Percentiles rank a stretch among this genome's conserved stretches.
phyloP scores from a whole-genome alignment of 2,113 vertebrate genomes.

The Lophochroa leadbeateri region DNA sequence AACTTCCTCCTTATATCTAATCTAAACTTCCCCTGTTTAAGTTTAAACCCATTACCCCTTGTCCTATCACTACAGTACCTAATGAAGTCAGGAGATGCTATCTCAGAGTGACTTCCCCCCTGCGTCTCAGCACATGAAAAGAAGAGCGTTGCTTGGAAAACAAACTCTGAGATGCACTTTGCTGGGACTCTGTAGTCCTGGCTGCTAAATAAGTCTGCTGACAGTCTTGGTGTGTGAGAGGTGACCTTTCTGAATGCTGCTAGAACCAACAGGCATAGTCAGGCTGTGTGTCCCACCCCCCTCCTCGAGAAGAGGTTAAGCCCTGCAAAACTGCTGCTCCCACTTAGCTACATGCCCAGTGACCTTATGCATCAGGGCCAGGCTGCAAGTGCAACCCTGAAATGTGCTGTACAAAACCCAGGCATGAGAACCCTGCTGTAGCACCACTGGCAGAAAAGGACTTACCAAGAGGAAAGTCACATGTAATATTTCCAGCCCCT shows the following conservation, averaged over 20 bases:
- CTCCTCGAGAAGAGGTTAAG: neutral
- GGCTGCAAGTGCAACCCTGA: neutral
- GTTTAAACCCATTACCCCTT: too few relatives aligned
- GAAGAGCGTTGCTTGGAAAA: neutral
- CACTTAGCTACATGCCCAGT: too few relatives aligned
- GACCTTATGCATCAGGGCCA: neutral
- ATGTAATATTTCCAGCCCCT: neutral
- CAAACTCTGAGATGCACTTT: neutral
- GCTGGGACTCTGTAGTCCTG: neutral
- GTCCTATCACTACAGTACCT: too few relatives aligned
- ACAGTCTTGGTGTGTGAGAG: neutral
- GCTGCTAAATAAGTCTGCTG: neutral
- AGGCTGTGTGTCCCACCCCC: neutral
- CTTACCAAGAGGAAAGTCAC: neutral
- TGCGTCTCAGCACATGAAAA: too few relatives aligned
- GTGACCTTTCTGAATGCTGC: neutral
- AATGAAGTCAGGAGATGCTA: neutral
- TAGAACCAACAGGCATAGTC: neutral
- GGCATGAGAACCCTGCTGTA: rapidly evolving
- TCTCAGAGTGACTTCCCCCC: neutral
- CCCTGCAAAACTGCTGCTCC: neutral
- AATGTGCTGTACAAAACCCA: neutral
- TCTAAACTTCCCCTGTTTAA: too few relatives aligned
- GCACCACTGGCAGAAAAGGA: neutral
- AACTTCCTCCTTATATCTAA: too few relatives aligned